phyloP scores from a whole-genome alignment of 2,797 vertebrate genomes.

The Lagodon rhomboides region DNA sequence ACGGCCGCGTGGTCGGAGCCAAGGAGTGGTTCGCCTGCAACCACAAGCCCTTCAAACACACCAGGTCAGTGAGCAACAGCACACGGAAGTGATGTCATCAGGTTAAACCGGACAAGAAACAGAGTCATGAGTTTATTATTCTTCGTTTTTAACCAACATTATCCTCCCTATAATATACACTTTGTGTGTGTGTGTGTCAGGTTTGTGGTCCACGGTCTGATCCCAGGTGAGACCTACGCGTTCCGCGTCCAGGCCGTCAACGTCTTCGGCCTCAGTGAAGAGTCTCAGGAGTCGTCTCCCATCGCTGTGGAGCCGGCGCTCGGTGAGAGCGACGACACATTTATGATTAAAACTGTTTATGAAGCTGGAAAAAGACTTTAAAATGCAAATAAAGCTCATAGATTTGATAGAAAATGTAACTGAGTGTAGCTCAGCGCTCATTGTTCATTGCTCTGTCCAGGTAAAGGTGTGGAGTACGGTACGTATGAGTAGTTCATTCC shows the following conservation, averaged over 20 bases:
- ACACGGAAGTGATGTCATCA: no score
- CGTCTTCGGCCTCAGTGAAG: conserved; percentile 91
- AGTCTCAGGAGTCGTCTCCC: conserved; percentile 93
- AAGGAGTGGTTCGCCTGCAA: conserved; percentile 93
- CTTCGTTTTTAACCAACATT: no score
- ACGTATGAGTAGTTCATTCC: conserved; percentile 74
- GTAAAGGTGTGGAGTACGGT: conserved; percentile 77
- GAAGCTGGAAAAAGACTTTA: neutral
- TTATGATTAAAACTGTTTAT: neutral
- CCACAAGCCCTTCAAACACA: conserved; percentile 94
- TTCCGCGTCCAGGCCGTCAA: conserved; percentile 97
- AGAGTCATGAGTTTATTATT: neutral
- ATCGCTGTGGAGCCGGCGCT: conserved; percentile 94
- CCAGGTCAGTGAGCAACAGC: conserved; percentile 83
- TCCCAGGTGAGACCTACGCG: conserved; percentile 90
- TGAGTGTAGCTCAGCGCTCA: conserved; percentile 22
- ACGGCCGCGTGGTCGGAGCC: conserved; percentile 89
- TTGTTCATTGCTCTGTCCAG: conserved; percentile 67
- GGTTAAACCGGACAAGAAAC: neutral
- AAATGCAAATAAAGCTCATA: neutral
- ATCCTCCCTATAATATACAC: neutral
- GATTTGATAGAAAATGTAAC: no score
- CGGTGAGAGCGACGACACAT: conserved; percentile 79
- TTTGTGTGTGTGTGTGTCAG: conserved; percentile 72
- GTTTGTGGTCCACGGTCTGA: conserved; percentile 95